A percentile compares a stretch with the other conserved stretches of the same genome.
These are phyloP conservation scores for Oligia fasciuncula DNA, from an alignment of 2,888 invertebrate species.

Conservation along the genomic window DNA sequence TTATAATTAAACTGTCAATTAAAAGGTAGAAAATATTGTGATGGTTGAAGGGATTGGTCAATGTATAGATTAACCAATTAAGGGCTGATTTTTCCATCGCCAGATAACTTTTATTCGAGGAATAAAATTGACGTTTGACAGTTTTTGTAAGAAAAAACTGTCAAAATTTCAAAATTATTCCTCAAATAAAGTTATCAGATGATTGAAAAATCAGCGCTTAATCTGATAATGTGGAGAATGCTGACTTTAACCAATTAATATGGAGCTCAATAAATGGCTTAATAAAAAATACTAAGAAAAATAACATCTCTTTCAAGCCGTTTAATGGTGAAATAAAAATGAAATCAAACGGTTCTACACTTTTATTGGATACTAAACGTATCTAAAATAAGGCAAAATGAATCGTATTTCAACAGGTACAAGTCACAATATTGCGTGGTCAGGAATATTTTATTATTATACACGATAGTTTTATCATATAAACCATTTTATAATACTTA, in stretches of 20 bases:
- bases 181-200: no score
- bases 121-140: no score
- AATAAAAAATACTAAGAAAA: neutral
- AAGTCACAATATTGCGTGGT: conserved; percentile 26
- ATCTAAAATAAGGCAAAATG: conserved; percentile 57
- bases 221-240: neutral
- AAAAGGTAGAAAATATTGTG: conserved; percentile 19
- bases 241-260: conserved; percentile 23
- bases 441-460: conserved; percentile 43
- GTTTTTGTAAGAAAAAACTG: no score
- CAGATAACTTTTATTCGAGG: no score
- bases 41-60: neutral
- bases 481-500: conserved; percentile 32
- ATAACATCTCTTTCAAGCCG: conserved; percentile 8
- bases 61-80: conserved; percentile 7
- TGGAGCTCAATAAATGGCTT: neutral
- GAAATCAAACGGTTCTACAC: conserved; percentile 30
- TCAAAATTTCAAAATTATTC: no score
- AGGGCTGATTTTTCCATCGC: no score
- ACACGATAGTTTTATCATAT: conserved; percentile 33
- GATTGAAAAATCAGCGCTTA: no score
- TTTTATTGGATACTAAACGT: conserved; percentile 59
- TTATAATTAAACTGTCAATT: conserved; percentile 47
- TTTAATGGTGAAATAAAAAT: conserved; percentile 19
- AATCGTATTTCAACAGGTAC: conserved; percentile 34